phyloP scores from a whole-genome alignment of 53 echinoderm and acorn worm genomes.

The Luidia sarsii region DNA sequence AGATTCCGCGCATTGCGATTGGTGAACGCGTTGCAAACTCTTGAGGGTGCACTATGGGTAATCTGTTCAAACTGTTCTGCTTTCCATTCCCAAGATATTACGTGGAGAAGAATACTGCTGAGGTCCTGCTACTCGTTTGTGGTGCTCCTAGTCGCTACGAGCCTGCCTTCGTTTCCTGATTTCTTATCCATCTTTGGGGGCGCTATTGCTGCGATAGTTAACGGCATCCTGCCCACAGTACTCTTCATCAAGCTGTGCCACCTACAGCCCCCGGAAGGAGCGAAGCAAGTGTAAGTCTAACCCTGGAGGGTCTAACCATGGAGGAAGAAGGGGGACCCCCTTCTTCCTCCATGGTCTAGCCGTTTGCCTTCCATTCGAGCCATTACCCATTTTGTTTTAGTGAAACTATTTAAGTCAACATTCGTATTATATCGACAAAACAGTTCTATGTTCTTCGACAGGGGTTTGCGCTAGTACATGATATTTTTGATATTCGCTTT shows the following conservation, averaged over 20 bases:
- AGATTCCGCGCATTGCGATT: too few species aligned
- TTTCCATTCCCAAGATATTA: slow-evolving; percentile 28
- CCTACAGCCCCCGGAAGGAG: background rate
- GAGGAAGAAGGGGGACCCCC: too few species aligned
- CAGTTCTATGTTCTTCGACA: too few species aligned
- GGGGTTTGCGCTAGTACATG: too few species aligned
- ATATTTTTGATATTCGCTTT: too few species aligned
- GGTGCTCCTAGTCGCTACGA: slow-evolving; percentile 47
- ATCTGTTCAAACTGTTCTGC: background rate
- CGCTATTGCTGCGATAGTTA: slow-evolving; percentile 58
- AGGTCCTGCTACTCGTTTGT: slow-evolving; percentile 51
- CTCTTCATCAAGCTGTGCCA: slow-evolving; percentile 58
- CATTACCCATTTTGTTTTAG: too few species aligned
- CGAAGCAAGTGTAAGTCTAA: background rate
- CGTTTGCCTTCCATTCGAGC: too few species aligned
- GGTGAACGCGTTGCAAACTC: too few species aligned
- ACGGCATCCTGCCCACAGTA: slow-evolving; percentile 56
- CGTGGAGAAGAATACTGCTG: slow-evolving; percentile 60
- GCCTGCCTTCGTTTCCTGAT: slow-evolving; percentile 59
- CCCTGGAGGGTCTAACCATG: too few species aligned
- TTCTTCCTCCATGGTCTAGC: too few species aligned
- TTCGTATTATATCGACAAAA: too few species aligned
- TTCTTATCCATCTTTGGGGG: slow-evolving; percentile 68
- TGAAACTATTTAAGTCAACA: too few species aligned
- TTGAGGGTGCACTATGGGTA: background rate